Evolutionary conservation across 2,797 vertebrate species (phyloP).

Genomic region (Mastacembelus armatus): DNA sequence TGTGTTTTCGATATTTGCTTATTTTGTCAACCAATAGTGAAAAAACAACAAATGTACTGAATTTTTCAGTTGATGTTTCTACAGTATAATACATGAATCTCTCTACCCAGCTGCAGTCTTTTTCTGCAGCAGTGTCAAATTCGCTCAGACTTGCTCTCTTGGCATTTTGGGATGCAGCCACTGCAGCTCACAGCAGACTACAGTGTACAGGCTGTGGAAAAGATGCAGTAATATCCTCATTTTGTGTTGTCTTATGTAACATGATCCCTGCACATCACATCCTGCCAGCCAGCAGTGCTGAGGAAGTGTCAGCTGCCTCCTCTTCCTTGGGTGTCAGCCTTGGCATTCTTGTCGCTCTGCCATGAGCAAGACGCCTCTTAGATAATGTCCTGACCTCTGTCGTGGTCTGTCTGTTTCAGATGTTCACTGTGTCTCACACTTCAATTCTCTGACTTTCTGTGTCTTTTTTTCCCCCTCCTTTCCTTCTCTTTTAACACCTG

Average conservation of each 20-base stretch:
- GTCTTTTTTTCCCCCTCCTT: background rate
- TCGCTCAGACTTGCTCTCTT: background rate
- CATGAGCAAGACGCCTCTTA: conserved; percentile 45
- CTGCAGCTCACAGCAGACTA: conserved; percentile 15
- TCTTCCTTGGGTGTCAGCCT: conserved; percentile 72
- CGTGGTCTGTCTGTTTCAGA: conserved; percentile 30
- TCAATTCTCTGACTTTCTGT: background rate
- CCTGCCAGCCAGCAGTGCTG: conserved; percentile 66
- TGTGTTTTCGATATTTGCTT: background rate
- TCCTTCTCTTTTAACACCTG: background rate
- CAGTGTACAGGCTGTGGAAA: conserved; percentile 38
- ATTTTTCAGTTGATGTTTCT: no score
- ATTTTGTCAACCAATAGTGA: background rate
- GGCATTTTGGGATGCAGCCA: conserved; percentile 30
- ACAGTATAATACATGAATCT: background rate
- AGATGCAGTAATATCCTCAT: conserved; percentile 49
- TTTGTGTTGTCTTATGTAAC: conserved; percentile 60
- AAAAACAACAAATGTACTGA: no score
- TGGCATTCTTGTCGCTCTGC: conserved; percentile 42
- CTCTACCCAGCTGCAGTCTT: conserved; percentile 11
- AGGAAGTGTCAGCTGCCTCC: conserved; percentile 71
- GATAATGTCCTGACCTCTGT: conserved; percentile 64
- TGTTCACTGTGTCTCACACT: conserved; percentile 19
- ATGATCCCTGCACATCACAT: conserved; percentile 68
- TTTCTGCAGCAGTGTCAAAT: conserved; percentile 4